Evolutionary conservation across 2,888 invertebrate genomes (phyloP), one percentile per base, ranked within the genome.

Genomic region (Noctua janthe): DNA sequence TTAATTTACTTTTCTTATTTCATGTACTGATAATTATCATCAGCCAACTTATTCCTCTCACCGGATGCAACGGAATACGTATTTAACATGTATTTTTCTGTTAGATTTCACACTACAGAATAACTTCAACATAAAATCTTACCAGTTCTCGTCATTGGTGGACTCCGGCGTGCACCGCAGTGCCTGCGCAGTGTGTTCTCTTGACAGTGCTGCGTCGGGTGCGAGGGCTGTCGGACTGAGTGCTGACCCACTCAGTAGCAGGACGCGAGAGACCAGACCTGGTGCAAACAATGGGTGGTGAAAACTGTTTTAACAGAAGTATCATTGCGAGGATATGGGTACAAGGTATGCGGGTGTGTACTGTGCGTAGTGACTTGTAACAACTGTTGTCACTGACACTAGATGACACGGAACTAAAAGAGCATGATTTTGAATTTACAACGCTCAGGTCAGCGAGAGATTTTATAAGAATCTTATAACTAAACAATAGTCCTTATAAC

Each of bases 241-340:
- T 39, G 98, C 98, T 2, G 98, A 98, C 4, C 99, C 98, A 90
- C 98, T 98, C 89, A 98, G 97, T 88, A 98, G 96, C 76, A 98
- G 97, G 83, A 98, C 98, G 72, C 98, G 97, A 70, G 98, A 97
- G 92, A 98, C 98, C 79, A 98, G 96, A 86, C 98, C 98, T 98
- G 15, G 1, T 20, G 0, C 13, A 75, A 5, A 73, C 8, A 51
- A 7, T 13, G 1, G 1, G 29, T 6, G 2, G 5, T 43, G 3
- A 43, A 6, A 39, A 20, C 2, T 17, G 20, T 13, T 20, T 5
- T 6, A 47, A 39, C 39, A 15, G 17, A n/a, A 78, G 1, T 8
- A 8, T 20, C 17, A 39, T n/a, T 23, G 3, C 5, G 2, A 49
- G 17, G 39, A 23, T 15, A 43, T 39, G 13, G 35, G 1, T 35